Evolutionary conservation across 2,888 invertebrate species (phyloP).

Genomic region (Anodontia alba): DNA sequence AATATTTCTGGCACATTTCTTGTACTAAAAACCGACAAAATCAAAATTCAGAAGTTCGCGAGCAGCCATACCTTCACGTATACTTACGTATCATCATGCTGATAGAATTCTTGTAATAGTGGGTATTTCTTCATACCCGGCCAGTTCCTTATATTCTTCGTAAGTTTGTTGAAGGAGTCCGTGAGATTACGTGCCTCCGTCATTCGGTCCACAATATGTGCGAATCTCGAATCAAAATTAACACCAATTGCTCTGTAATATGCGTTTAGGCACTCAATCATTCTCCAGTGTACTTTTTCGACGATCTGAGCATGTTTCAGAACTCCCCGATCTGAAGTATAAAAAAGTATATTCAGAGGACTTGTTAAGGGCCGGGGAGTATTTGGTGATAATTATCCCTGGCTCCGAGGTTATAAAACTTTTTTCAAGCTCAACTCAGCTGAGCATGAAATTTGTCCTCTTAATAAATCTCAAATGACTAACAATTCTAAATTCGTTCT

Average conservation of each 20-base stretch:
- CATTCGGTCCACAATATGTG: neutral
- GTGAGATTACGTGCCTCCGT: neutral
- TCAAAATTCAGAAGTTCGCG: too few relatives aligned
- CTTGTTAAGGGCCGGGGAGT: too few relatives aligned
- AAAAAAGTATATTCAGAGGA: neutral
- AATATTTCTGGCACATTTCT: too few relatives aligned
- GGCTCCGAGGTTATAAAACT: too few relatives aligned
- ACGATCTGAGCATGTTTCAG: neutral
- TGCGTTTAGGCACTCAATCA: neutral
- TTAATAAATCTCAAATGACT: too few relatives aligned
- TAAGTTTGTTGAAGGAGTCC: neutral
- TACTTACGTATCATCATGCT: too few relatives aligned
- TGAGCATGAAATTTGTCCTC: too few relatives aligned
- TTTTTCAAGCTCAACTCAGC: too few relatives aligned
- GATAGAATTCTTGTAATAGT: neutral
- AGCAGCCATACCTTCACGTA: too few relatives aligned
- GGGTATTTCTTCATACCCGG: constrained; percentile 3
- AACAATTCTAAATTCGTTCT: too few relatives aligned
- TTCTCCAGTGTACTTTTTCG: neutral
- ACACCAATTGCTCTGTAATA: neutral
- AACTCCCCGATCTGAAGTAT: neutral
- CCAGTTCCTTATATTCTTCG: neutral
- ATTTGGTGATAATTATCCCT: too few relatives aligned
- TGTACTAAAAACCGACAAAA: too few relatives aligned
- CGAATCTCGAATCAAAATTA: neutral